Percentiles rank a stretch among this genome's conserved stretches.
These are phyloP conservation scores for Apomyelois bistriatella DNA, from an alignment of 2,888 invertebrate species.

Conservation along the genomic window DNA sequence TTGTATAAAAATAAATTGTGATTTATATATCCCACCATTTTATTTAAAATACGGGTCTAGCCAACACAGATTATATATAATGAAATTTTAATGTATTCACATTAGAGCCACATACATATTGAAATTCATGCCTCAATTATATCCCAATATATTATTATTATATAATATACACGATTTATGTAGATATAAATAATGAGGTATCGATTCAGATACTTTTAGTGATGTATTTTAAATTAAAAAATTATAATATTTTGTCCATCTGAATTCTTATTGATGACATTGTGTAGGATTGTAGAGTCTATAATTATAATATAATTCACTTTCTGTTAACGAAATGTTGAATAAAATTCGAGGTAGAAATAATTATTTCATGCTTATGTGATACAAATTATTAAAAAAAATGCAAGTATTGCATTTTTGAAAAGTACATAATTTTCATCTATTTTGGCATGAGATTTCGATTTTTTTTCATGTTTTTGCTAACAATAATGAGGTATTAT, in stretches of 20 bases:
- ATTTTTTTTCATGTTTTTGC: not conserved
- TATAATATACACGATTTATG: not conserved
- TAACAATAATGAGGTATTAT: not conserved
- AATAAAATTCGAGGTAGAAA: too few species aligned
- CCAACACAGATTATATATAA: not conserved
- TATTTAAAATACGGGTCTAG: not conserved
- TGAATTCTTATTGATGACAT: not conserved
- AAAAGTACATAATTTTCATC: too few species aligned
- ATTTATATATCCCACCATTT: not conserved
- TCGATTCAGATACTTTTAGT: not conserved
- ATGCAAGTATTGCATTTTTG: too few species aligned
- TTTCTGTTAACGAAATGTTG: not conserved
- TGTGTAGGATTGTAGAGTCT: not conserved
- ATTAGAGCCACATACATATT: too few species aligned
- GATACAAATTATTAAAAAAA: not conserved
- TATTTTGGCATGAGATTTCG: too few species aligned
- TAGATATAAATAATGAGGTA: not conserved
- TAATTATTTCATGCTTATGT: too few species aligned
- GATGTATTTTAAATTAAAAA: not conserved
- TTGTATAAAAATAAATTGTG: not conserved
- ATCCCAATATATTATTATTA: not conserved
- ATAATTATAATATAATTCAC: not conserved
- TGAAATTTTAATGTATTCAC: not conserved
- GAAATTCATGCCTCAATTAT: too few species aligned
- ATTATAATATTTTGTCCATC: too few species aligned